Evolutionary conservation across 23 tunicate species (phyloP), one percentile per base, ranked within the genome.

Genomic region (Clavelina lepadiformis): DNA sequence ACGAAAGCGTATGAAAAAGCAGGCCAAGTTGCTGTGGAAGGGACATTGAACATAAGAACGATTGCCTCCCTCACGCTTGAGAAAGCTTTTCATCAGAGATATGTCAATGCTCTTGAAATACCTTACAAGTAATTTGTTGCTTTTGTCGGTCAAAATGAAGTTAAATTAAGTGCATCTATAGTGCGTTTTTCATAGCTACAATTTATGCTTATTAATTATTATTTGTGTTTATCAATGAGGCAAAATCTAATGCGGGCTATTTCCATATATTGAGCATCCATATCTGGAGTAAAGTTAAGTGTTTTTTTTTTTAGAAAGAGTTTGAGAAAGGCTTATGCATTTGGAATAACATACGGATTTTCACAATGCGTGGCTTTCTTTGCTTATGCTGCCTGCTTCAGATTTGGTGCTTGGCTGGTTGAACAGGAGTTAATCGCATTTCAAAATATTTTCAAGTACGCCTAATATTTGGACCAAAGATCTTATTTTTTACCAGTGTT

Each of bases 361-460:
- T 73, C 88, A 25, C 93, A 92, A 60, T 67, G 78, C 38, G 78
- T 92, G 29, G 69, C 84, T 29, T 92, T 92, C 69, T 92, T 92
- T 49, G 98, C 98, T 7, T 92, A 92, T 54, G 93, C 98, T 35
- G 98, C 88, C 19, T 44, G 83, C 2, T 92, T 92, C 55, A 36
- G 92, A 38, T 92, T 66, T 55, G 98, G 98, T 15, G 98, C 79
- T 20, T 92, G 76, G 73, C 76, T 92, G n/a, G 92, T 92, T 29
- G 80, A 53, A 4, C 68, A 41, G 21, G 74, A 75, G 2, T 31
- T 72, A 6, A 73, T 92, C 76, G 46, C 79, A 5, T 92, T 71
- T 31, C 68, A 74, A 33, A 68, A 83, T 51, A 85, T 92, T 29
- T 92, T 82, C 69, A 92, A 80, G 95, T 86, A 68, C 54, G 77